These are phyloP conservation scores for Callyntrura sp. DNA, from an alignment of 2,888 invertebrate genomes.

Conservation along the genomic window DNA sequence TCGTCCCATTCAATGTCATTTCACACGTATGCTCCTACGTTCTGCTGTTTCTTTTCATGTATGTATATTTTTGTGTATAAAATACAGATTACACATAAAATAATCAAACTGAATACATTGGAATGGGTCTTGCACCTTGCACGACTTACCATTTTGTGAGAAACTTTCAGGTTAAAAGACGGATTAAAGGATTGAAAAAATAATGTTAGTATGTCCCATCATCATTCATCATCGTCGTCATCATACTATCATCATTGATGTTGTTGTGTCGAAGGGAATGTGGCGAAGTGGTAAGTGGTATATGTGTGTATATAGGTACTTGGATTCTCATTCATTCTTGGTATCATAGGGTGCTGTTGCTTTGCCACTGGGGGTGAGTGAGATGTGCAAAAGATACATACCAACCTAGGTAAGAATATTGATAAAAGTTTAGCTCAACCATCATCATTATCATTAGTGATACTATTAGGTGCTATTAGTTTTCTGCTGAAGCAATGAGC, in stretches of 20 bases:
- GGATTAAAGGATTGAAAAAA: constrained; percentile 28
- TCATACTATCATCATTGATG: background rate
- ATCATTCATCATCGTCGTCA: background rate
- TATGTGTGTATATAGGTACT: too few species aligned
- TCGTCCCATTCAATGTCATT: constrained; percentile 16
- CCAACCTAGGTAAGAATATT: background rate
- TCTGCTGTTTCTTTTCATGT: background rate
- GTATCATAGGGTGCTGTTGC: too few species aligned
- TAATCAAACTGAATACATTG: background rate
- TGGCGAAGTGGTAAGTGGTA: background rate
- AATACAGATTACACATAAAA: background rate
- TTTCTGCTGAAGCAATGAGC: too few species aligned
- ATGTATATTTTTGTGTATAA: background rate
- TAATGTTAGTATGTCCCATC: constrained; percentile 32
- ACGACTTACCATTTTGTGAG: constrained; percentile 30
- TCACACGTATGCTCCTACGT: background rate
- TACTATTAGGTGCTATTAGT: too few species aligned
- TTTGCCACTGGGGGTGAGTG: too few species aligned
- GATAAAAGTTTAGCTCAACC: background rate
- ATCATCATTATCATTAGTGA: too few species aligned
- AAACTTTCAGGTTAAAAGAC: constrained; percentile 23
- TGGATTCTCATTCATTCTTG: too few species aligned
- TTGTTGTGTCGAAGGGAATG: background rate
- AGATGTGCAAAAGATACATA: too few species aligned
- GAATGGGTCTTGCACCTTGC: constrained; percentile 12